Conservation (phyloP, 2,888 invertebrate genomes). For the Phorcus lineatus region DNA sequence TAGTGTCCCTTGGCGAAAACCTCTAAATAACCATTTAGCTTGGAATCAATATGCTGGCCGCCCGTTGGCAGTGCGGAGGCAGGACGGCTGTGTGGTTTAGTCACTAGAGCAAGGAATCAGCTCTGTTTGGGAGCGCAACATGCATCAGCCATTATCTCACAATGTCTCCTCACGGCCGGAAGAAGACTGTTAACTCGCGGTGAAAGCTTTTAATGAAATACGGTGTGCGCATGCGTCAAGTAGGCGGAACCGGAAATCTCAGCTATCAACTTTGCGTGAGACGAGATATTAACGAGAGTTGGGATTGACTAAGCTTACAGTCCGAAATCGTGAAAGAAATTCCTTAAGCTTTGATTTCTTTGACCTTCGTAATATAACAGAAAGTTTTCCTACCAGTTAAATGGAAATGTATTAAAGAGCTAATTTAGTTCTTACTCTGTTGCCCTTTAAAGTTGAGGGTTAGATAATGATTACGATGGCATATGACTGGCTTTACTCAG, state of each 20-base stretch:
- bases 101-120: no score
- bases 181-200: conserved; percentile 11
- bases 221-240: conserved; percentile 5
- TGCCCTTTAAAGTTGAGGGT: not conserved
- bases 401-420: conserved; percentile 17
- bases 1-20: conserved; percentile 18
- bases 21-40: conserved; percentile 23
- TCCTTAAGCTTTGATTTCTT: not conserved
- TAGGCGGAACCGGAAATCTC: not conserved
- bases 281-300: not conserved
- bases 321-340: not conserved
- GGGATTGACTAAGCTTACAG: not conserved
- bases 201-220: conserved; percentile 22
- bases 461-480: no score
- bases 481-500: no score
- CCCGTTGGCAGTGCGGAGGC: not conserved
- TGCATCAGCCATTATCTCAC: conserved; percentile 8
- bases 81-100: no score
- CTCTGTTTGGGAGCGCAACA: not conserved
- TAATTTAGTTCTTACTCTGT: conserved; percentile 9
- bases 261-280: conserved; percentile 10
- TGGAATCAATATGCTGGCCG: conserved; percentile 1
- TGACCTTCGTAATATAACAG: not conserved
- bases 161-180: conserved; percentile 4
- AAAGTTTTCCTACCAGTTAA: not conserved